Base-by-base conservation (phyloP, 2,113 vertebrate species). In the Phasianus colchicus region DNA sequence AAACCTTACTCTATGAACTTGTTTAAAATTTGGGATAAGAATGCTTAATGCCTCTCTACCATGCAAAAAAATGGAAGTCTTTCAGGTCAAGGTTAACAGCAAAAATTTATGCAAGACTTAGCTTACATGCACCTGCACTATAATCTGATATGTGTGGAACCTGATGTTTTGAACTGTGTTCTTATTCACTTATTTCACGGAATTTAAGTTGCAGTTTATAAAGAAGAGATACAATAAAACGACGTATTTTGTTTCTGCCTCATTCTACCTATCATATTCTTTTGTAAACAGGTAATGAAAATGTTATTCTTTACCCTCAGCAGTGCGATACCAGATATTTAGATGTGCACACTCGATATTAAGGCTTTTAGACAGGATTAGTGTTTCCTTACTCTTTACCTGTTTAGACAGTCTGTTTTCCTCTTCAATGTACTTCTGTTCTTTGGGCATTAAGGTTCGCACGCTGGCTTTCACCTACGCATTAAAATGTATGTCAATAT, bases 351-450 rank as follows among this genome's bases (percentile, higher is more conserved):
- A 94, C 76, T 89, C 74, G 86, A 42, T 95, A 94, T 66, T 80
- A 96, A 83, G 93, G 88, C 93, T 97, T 96, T 96, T 20, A 84
- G 76, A 95, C 96, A 90, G 90, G 95, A 96, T 97, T 95, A 96
- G 89, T 90, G 77, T 97, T 96, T 90, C 94, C 94, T 96, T 96
- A 92, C 61, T 95, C 95, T 97, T 98, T 99, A 99, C 99, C 99
- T 99, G 99, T 98, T 99, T 99, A 96, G 99, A 99, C 97, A 99
- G 98, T 98, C 98, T 98, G 96, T 99, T 98, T 97, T 99, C 99
- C 95, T 99, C 99, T 98, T 99, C 99, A 83, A 99, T 99, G 94
- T 99, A 99, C 97, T 99, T 99, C 98, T 99, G 98, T 97, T 99
- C 99, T 96, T 99, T 98, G 95, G 99, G 99, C 94, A 98, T 98